These are phyloP conservation scores for Siniperca chuatsi DNA, from an alignment of 2,113 vertebrate genomes.

Conservation along the genomic window DNA sequence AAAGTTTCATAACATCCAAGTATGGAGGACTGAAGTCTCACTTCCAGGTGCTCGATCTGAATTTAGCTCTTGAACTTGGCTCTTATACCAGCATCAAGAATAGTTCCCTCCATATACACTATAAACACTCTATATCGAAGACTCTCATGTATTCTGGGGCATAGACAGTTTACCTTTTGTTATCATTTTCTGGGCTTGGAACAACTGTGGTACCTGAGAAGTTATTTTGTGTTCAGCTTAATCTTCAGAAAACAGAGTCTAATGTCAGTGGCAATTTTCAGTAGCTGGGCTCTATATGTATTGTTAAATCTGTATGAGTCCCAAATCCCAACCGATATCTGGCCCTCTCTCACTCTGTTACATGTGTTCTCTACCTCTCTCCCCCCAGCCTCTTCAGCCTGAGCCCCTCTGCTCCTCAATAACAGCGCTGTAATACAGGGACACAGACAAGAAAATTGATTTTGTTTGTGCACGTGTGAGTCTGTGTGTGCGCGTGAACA, in stretches of 20 bases:
- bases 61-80: constrained; percentile 41
- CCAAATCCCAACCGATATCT: constrained; percentile 12
- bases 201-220: not conserved
- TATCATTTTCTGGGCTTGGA: not conserved
- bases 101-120: not conserved
- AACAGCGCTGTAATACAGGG: constrained; percentile 31
- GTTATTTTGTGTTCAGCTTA: constrained; percentile 21
- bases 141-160: not conserved
- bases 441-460: constrained; percentile 51
- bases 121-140: constrained; percentile 5
- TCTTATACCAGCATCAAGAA: constrained; percentile 19
- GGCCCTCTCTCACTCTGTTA: constrained; percentile 1
- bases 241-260: constrained; percentile 24
- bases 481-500: not conserved
- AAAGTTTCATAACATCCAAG: constrained; percentile 41
- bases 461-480: constrained; percentile 19
- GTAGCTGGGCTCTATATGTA: not conserved
- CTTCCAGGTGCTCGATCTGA: constrained; percentile 49
- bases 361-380: constrained; percentile 23
- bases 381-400: constrained; percentile 36
- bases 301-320: constrained; percentile 22
- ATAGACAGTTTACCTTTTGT: constrained; percentile 9
- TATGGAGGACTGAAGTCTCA: constrained; percentile 50
- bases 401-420: constrained; percentile 46
- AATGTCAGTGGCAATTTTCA: constrained; percentile 14